Evolutionary conservation across 2,113 vertebrate genomes (phyloP).

Genomic region (Dicaeum eximium): DNA sequence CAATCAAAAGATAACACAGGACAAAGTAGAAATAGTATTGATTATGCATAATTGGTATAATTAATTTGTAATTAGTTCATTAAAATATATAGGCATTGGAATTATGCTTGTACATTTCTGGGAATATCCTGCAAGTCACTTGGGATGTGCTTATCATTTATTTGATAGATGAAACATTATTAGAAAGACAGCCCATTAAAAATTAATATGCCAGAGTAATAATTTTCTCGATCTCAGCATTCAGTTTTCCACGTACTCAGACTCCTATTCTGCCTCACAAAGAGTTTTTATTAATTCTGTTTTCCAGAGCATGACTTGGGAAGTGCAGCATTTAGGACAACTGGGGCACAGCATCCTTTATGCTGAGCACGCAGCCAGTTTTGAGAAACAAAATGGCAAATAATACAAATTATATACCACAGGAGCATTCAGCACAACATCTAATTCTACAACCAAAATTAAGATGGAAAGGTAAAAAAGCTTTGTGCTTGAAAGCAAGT

Average conservation of each 20-base stretch:
- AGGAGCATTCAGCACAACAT: background rate
- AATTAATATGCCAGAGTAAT: conserved; percentile 55
- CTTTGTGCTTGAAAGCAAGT: background rate
- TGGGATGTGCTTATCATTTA: conserved; percentile 60
- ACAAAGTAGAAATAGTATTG: conserved; percentile 53
- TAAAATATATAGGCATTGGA: conserved; percentile 61
- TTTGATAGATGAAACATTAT: conserved; percentile 62
- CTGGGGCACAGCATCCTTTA: background rate
- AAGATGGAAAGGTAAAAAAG: background rate
- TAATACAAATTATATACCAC: background rate
- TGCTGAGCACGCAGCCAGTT: background rate
- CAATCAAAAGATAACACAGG: conserved; percentile 40
- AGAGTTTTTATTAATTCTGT: background rate
- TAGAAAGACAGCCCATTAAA: conserved; percentile 68
- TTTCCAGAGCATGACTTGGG: background rate
- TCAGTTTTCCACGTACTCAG: background rate
- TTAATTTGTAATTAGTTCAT: conserved; percentile 69
- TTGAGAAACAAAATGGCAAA: background rate
- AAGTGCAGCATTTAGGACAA: background rate
- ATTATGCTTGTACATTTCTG: conserved; percentile 63
- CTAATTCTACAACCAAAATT: background rate
- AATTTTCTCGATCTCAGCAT: conserved; percentile 50
- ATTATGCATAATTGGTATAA: conserved; percentile 57
- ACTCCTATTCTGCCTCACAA: conserved; percentile 19
- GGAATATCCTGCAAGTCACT: conserved; percentile 53